These are phyloP conservation scores for Drosophila quadrilineata DNA, from an alignment of 1,140 invertebrate genomes.

Conservation along the genomic window DNA sequence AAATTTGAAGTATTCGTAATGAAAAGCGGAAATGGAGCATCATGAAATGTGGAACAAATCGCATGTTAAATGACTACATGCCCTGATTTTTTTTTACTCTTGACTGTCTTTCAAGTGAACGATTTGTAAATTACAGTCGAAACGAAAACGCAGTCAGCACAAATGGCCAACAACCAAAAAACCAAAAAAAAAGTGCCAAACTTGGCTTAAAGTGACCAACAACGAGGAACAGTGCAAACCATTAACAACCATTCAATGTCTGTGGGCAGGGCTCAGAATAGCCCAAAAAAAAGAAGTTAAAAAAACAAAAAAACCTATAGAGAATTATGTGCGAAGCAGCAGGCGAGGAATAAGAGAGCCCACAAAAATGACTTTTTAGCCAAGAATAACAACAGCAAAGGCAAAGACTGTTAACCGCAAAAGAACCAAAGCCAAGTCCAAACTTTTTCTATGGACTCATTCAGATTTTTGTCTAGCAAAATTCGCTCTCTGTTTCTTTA, in stretches of 20 bases:
- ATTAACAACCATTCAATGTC: slow-evolving; percentile 49
- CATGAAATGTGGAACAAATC: background rate
- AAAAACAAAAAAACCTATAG: background rate
- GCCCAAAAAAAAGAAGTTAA: slow-evolving; percentile 1
- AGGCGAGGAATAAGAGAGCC: slow-evolving; percentile 51
- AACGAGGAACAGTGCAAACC: slow-evolving; percentile 49
- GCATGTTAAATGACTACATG: slow-evolving; percentile 1
- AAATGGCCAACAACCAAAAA: background rate
- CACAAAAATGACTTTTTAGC: slow-evolving; percentile 66
- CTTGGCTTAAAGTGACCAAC: slow-evolving; percentile 38
- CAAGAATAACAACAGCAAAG: slow-evolving; percentile 43
- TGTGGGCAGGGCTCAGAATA: slow-evolving; percentile 14
- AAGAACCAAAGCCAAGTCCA: slow-evolving; percentile 13
- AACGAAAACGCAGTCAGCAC: slow-evolving; percentile 13
- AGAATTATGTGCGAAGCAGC: background rate
- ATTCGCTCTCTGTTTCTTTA: slow-evolving; percentile 18
- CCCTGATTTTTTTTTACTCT: too few species aligned
- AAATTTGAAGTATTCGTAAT: background rate
- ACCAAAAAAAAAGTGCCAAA: slow-evolving; percentile 22
- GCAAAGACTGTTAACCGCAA: too few species aligned
- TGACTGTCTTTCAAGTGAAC: slow-evolving; percentile 30
- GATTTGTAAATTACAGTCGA: slow-evolving; percentile 53
- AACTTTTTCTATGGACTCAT: slow-evolving; percentile 52
- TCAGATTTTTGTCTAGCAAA: slow-evolving; percentile 60
- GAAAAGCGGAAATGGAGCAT: slow-evolving; percentile 9